Base-by-base conservation (phyloP, 53 echinoderm and acorn worm genomes). In the Antedon mediterranea region DNA sequence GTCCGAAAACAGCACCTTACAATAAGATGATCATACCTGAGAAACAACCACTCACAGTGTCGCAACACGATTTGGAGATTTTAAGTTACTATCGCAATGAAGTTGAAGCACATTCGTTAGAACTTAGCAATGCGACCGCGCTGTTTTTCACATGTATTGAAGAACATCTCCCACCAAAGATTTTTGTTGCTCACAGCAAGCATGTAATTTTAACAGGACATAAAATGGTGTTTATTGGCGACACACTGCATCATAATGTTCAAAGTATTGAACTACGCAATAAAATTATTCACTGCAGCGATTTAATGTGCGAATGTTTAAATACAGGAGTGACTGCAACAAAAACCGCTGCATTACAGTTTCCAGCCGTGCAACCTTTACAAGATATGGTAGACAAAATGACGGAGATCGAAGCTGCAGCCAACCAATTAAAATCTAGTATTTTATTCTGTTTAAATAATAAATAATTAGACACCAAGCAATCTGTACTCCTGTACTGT, bases 361-460 rank as follows among this genome's bases (percentile, higher is more conserved):
- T 83, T 44, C 97, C 97, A 43, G 90, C 86, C 0, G 91, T 97
- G 11, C 89, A 82, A 23, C 85, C 90, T 1, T 78, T 97, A 34
- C 97, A 97, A 73, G 92, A 97, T 76, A 97, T 97, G 97, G 97
- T 97, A 31, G 92, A 97, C 73, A 85, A 90, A 71, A 90, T 97
- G 75, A 97, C 89, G 0, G 97, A 97, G n/a, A 89, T 92, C 4
- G 89, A 89, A 23, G 83, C 89, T 31, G 84, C 92, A 74, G 87
- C 92, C 31, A 84, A 93, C 44, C 89, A 97, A 79, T 79, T 97
- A 33, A 82, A 83, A 82, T 75, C 78, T n/a, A 81, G 79, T 43
- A 88, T 91, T 42, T 34, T 81, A 28, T 26, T 6, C 57, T 15
- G 23, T 57, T 11, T 57, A 23, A 57, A 57, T 18, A 57, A 57